Conservation (phyloP, 1,140 invertebrate genomes). For the Tenebrio molitor region DNA sequence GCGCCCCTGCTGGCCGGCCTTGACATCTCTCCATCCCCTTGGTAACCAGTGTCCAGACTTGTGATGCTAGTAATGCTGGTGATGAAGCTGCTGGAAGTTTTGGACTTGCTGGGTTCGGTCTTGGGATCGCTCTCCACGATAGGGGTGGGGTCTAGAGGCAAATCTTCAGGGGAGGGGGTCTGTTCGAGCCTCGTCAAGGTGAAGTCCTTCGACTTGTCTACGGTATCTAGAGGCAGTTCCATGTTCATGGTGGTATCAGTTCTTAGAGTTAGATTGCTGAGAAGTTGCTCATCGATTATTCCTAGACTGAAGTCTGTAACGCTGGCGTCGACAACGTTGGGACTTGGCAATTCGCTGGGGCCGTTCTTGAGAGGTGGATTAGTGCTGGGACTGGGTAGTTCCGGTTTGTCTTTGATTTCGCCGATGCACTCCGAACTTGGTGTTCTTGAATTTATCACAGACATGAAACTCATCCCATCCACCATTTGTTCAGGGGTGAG, state of each 20-base stretch:
- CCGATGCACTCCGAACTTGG: constrained; percentile 59
- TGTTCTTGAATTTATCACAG: constrained; percentile 67
- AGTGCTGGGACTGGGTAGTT: constrained; percentile 34
- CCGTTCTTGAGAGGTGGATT: background rate
- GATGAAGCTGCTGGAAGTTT: constrained; percentile 79
- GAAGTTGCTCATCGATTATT: constrained; percentile 59
- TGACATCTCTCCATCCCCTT: constrained; percentile 88
- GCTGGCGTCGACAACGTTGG: constrained; percentile 55
- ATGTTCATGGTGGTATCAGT: constrained; percentile 72
- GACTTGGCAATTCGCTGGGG: constrained; percentile 54
- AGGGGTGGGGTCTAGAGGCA: constrained; percentile 78
- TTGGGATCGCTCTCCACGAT: constrained; percentile 69
- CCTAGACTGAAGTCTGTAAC: constrained; percentile 61
- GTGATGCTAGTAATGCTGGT: constrained; percentile 89
- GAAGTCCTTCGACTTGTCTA: constrained; percentile 52
- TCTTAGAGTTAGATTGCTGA: constrained; percentile 55
- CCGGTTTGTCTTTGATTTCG: constrained; percentile 29
- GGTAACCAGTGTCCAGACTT: constrained; percentile 87
- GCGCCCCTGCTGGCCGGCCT: constrained; percentile 81
- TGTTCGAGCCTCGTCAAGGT: constrained; percentile 72
- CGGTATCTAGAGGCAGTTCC: constrained; percentile 70
- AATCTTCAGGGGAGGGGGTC: constrained; percentile 85
- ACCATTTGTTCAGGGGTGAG: constrained; percentile 90
- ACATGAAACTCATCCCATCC: constrained; percentile 73
- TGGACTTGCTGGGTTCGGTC: constrained; percentile 72